Evolutionary conservation across 2,888 invertebrate genomes (phyloP).

Genomic region (Cosmorhoe ocellata): DNA sequence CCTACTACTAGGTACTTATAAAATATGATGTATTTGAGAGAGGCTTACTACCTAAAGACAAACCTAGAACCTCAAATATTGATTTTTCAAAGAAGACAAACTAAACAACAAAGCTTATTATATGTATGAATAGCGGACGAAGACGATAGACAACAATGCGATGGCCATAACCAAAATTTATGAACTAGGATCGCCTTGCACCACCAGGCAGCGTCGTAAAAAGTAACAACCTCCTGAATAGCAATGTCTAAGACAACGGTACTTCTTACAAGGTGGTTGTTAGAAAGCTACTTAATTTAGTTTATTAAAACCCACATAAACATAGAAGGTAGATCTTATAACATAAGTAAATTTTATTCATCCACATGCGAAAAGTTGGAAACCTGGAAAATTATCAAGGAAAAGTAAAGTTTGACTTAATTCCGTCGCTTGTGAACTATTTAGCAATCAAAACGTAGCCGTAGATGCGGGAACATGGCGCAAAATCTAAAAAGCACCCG

Average conservation of each 20-base stretch:
- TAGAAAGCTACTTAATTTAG: constrained; percentile 20
- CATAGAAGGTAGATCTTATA: too few species aligned
- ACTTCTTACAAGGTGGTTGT: constrained; percentile 13
- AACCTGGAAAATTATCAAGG: too few species aligned
- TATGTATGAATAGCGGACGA: constrained; percentile 1
- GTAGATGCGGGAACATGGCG: too few species aligned
- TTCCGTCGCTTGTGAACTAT: too few species aligned
- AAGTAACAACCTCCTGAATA: constrained; percentile 50
- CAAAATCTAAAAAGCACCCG: too few species aligned
- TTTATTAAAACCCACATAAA: background rate
- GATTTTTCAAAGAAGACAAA: background rate
- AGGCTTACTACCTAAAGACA: too few species aligned
- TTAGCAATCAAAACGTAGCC: too few species aligned
- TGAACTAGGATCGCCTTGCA: constrained; percentile 52
- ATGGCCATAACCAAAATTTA: constrained; percentile 22
- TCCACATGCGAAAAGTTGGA: too few species aligned
- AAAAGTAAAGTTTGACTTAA: too few species aligned
- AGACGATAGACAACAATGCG: constrained; percentile 21
- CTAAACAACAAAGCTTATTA: constrained; percentile 7
- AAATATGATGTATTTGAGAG: too few species aligned
- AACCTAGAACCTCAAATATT: background rate
- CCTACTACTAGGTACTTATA: too few species aligned
- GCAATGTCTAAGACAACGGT: constrained; percentile 28
- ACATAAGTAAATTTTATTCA: too few species aligned
- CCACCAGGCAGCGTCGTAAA: constrained; percentile 51